Evolutionary conservation across 2,797 vertebrate species (phyloP).

Genomic region (Salarias fasciatus): DNA sequence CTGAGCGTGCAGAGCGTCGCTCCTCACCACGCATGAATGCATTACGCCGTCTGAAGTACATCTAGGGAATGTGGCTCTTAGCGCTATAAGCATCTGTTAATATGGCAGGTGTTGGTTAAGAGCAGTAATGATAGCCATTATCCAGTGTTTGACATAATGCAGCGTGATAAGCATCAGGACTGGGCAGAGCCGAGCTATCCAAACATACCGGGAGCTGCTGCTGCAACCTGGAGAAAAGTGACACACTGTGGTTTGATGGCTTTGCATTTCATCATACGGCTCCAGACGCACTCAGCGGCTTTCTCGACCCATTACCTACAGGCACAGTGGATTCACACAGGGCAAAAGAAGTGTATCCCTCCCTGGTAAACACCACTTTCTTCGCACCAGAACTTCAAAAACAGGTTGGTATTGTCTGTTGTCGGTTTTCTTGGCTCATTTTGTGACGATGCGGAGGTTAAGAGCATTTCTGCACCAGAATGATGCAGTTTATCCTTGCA

Average conservation of each 20-base stretch:
- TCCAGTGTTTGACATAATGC: constrained; percentile 50
- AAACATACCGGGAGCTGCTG: constrained; percentile 10
- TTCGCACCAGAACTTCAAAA: constrained; percentile 27
- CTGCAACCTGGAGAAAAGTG: neutral
- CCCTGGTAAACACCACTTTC: neutral
- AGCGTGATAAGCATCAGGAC: constrained; percentile 31
- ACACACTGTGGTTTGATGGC: constrained; percentile 7
- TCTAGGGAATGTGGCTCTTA: constrained; percentile 37
- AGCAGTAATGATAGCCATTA: constrained; percentile 67
- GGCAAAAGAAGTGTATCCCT: too few relatives aligned
- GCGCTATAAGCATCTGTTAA: constrained; percentile 52
- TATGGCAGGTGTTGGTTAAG: constrained; percentile 65
- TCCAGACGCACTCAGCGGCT: too few relatives aligned
- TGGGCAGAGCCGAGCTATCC: neutral
- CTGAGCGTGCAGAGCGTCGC: constrained; percentile 34
- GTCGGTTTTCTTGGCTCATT: constrained; percentile 23
- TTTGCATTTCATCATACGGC: constrained; percentile 1
- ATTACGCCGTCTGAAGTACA: constrained; percentile 56
- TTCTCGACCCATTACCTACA: too few relatives aligned
- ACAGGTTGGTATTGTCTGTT: constrained; percentile 43
- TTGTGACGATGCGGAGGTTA: constrained; percentile 33
- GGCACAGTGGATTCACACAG: too few relatives aligned
- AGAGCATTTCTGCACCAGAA: constrained; percentile 22
- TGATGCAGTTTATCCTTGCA: constrained; percentile 20
- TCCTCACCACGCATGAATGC: constrained; percentile 48